Evolutionary conservation across 2,797 vertebrate genomes (phyloP).

Genomic region (Rhinella marina): DNA sequence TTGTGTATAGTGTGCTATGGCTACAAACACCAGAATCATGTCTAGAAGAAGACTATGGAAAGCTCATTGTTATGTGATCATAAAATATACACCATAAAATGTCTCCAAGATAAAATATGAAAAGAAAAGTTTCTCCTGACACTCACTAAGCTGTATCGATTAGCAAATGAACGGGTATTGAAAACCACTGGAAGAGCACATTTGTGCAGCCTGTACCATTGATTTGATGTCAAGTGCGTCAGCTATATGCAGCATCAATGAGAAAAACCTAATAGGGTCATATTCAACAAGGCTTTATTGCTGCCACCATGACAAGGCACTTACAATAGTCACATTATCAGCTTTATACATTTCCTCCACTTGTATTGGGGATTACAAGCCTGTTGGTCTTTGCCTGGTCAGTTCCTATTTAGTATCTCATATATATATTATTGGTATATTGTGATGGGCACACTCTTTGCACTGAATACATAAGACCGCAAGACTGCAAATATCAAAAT

Average conservation of each 20-base stretch:
- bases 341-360: neutral
- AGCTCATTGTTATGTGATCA: neutral
- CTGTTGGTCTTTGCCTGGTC: neutral
- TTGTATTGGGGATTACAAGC: neutral
- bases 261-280: conserved; percentile 18
- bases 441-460: neutral
- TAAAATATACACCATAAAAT: neutral
- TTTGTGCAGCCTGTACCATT: conserved; percentile 2
- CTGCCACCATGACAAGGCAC: neutral
- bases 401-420: neutral
- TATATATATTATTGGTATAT: neutral
- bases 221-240: conserved; percentile 11
- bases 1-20: neutral
- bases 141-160: neutral
- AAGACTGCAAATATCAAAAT: too few species aligned
- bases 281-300: neutral
- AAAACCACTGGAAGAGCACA: conserved; percentile 21
- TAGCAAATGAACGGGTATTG: conserved; percentile 10
- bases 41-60: neutral
- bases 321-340: neutral
- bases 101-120: neutral
- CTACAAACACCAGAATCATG: neutral
- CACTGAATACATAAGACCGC: too few species aligned
- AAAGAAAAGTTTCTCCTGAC: neutral
- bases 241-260: conserved; percentile 11